A percentile compares a stretch with the other conserved stretches of the same genome.
phyloP scores from a whole-genome alignment of 2,888 invertebrate species.

The Marronus borbonicus region DNA sequence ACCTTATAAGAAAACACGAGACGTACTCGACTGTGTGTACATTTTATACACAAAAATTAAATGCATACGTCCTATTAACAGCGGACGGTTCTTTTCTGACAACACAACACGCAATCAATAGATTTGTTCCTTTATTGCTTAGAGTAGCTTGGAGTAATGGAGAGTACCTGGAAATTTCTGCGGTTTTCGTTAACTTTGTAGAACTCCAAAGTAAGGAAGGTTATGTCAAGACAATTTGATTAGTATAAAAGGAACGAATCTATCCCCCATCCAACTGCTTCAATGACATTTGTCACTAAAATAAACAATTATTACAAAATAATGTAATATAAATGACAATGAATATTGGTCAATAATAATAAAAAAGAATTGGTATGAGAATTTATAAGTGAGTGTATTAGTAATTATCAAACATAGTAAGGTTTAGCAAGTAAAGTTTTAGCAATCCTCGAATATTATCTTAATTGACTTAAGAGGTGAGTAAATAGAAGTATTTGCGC shows the following conservation, averaged over 20 bases:
- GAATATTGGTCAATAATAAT: slow-evolving; percentile 28
- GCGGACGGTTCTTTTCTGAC: slow-evolving; percentile 10
- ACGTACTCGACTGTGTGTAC: slow-evolving; percentile 26
- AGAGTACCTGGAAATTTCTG: too few relatives aligned
- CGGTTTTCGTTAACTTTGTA: too few relatives aligned
- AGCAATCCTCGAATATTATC: slow-evolving; percentile 4
- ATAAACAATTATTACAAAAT: slow-evolving; percentile 35
- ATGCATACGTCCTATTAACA: slow-evolving; percentile 27
- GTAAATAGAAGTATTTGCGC: slow-evolving; percentile 25
- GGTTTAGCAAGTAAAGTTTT: neutral
- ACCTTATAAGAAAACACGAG: slow-evolving; percentile 7
- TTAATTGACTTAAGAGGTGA: slow-evolving; percentile 31
- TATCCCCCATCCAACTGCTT: neutral
- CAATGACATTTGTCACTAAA: slow-evolving; percentile 33
- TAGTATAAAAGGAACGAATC: neutral
- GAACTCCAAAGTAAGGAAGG: neutral
- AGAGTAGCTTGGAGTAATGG: too few relatives aligned
- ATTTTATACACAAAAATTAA: slow-evolving; percentile 28
- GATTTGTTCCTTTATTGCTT: slow-evolving; percentile 5
- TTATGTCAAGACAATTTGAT: neutral
- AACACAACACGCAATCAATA: slow-evolving; percentile 2
- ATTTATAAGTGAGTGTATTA: neutral
- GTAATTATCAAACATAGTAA: slow-evolving; percentile 22
- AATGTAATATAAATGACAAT: slow-evolving; percentile 29
- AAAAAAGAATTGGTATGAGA: neutral